A percentile compares a stretch with the other conserved stretches of the same genome.
Evolutionary conservation across 2,113 vertebrate species (phyloP).

Genomic region (Danionella cerebrum): DNA sequence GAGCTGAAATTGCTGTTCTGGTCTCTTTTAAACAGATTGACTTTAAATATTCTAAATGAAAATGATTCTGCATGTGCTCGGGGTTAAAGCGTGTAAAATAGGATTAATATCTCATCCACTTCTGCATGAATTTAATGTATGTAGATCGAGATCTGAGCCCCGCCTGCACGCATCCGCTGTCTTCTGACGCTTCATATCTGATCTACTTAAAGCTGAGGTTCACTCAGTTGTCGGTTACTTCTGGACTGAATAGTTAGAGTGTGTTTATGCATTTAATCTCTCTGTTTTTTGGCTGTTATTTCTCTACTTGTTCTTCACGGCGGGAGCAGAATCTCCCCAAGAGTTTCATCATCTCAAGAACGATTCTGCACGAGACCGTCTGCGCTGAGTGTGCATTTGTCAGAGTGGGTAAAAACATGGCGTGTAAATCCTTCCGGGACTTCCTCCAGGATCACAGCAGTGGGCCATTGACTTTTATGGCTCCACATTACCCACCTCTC

Average conservation of each 20-base stretch:
- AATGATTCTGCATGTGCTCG: background rate
- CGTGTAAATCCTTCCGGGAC: slow-evolving; percentile 53
- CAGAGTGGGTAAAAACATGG: slow-evolving; percentile 40
- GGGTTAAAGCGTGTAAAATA: slow-evolving; percentile 21
- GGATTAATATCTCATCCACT: slow-evolving; percentile 15
- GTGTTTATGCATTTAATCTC: no score
- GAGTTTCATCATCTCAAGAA: no score
- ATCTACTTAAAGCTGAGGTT: no score
- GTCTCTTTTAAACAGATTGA: slow-evolving; percentile 16
- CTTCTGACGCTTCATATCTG: background rate
- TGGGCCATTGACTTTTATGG: slow-evolving; percentile 65
- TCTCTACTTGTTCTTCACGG: no score
- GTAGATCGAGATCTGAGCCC: background rate
- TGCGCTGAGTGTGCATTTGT: background rate
- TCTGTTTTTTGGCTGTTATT: no score
- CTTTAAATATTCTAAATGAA: slow-evolving; percentile 5
- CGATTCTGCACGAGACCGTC: background rate
- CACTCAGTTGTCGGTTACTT: no score
- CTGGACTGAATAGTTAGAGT: no score
- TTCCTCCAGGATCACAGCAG: slow-evolving; percentile 33
- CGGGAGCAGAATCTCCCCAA: no score
- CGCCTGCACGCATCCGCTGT: background rate
- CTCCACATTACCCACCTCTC: slow-evolving; percentile 32
- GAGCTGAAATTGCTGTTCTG: background rate
- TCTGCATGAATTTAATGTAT: background rate